These are phyloP conservation scores for Xestobium rufovillosum DNA, from an alignment of 2,888 invertebrate genomes.

Conservation along the genomic window DNA sequence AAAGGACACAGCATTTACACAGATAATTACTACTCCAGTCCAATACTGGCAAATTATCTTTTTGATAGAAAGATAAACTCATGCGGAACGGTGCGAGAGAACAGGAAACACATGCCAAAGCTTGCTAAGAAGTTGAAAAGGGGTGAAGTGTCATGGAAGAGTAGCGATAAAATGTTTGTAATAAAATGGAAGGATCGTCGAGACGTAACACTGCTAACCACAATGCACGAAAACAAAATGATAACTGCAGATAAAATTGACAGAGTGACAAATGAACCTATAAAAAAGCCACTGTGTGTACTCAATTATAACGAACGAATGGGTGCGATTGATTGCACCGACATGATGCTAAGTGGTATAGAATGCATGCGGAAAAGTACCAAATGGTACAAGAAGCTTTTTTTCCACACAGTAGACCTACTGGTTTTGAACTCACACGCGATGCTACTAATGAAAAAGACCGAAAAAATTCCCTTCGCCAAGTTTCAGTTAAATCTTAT, in stretches of 20 bases:
- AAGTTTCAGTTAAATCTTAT: constrained; percentile 17
- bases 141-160: constrained; percentile 11
- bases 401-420: constrained; percentile 30
- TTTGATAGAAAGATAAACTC: constrained; percentile 14
- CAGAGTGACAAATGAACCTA: constrained; percentile 15
- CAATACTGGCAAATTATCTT: constrained; percentile 12
- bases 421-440: constrained; percentile 24
- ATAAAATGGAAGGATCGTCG: constrained; percentile 14
- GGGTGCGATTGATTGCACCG: constrained; percentile 31
- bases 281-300: constrained; percentile 26
- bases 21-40: constrained; percentile 17
- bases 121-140: constrained; percentile 13
- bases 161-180: constrained; percentile 12
- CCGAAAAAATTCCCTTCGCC: constrained; percentile 8
- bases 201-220: constrained; percentile 23
- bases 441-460: constrained; percentile 13
- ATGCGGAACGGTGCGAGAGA: constrained; percentile 14
- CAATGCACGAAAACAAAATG: constrained; percentile 26
- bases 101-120: constrained; percentile 13
- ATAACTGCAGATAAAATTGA: constrained; percentile 22
- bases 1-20: constrained; percentile 15
- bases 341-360: constrained; percentile 31
- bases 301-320: constrained; percentile 32
- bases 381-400: constrained; percentile 35
- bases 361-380: constrained; percentile 29